Base-by-base conservation (phyloP, 92 coral and sea anemone genomes). In the Porites lobata region DNA sequence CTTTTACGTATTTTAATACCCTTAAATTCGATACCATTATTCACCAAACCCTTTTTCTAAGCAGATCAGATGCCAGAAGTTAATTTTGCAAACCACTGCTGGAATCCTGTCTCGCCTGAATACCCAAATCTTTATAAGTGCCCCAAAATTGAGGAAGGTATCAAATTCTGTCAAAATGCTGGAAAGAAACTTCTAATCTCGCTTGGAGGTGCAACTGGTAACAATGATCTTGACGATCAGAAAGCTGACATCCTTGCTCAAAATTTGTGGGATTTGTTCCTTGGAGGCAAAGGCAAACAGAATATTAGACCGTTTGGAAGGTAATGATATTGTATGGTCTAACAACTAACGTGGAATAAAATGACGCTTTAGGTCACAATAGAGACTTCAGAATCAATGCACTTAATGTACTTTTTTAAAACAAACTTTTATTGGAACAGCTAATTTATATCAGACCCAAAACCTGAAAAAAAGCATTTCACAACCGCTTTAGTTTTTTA, bases 151-250 rank as follows among this genome's bases (percentile, higher is more conserved):
- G 88, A 91, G 66, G 88, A 88, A 72, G 96, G 89, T 51, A 92
- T 94, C 86, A 69, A 70, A 75, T 75, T 67, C 74, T 94, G 96
- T 57, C 95, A 94, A 26, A 26, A 63, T 61, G 84, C 79, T 62
- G 89, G 92, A 7, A 94, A 92, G 90, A 89, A 89, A 81, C 93
- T 94, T 19, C 83, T 94, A 13, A 67, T 94, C 84, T 94, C 96
- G 69, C 89, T 94, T 69, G 96, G 96, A 58, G 96, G 96, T 7
- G 91, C 94, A 15, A 86, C 96, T 6, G 93, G 90, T 26, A 32
- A 71, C 47, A 87, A 87, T 21, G 65, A 70, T 13, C 80, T 90
- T 17, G 38, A 54, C 7, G 87, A 71, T 72, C 83, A 13, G n/a
- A 24, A 66, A 64, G 93, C 93, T 17, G 72, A 50, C 10, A 57